Conservation (phyloP, 2,113 vertebrate genomes). For the Elachura formosa region DNA sequence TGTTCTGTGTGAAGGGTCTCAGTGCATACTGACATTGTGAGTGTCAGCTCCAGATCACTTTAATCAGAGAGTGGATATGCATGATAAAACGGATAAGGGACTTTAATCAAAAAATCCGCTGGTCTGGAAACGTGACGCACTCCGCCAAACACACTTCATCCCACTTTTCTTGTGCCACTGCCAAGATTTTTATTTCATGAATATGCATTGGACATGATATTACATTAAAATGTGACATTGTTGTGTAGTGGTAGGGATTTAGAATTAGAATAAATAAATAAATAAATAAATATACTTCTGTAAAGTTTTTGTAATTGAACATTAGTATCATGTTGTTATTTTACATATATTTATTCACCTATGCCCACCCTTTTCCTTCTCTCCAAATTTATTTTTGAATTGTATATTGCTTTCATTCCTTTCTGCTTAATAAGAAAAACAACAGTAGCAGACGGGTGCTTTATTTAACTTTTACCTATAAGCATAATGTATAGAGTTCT, state of each 20-base stretch:
- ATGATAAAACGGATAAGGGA: slow-evolving; percentile 99
- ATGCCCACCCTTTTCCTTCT: not conserved
- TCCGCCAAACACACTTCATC: slow-evolving; percentile 94
- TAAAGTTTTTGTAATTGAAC: slow-evolving; percentile 66
- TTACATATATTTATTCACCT: slow-evolving; percentile 36
- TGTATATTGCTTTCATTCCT: slow-evolving; percentile 27
- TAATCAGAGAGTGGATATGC: slow-evolving; percentile 99
- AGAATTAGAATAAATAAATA: slow-evolving; percentile 69
- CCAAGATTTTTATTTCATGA: slow-evolving; percentile 89
- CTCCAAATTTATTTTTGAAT: slow-evolving; percentile 27
- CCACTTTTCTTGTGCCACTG: slow-evolving; percentile 83
- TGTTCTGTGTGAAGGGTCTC: slow-evolving; percentile 86
- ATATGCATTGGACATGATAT: slow-evolving; percentile 91
- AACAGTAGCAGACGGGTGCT: not conserved
- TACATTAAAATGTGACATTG: slow-evolving; percentile 91
- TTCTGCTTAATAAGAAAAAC: slow-evolving; percentile 27
- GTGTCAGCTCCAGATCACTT: slow-evolving; percentile 99
- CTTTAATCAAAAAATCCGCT: slow-evolving; percentile 99
- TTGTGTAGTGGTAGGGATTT: slow-evolving; percentile 74
- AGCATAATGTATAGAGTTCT: not conserved
- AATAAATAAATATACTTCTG: slow-evolving; percentile 40
- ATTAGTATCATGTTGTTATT: slow-evolving; percentile 42
- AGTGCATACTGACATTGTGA: slow-evolving; percentile 96
- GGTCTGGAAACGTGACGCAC: slow-evolving; percentile 99
- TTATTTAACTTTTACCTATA: slow-evolving; percentile 39